Conservation (phyloP, 2,797 vertebrate genomes). For the Spea hammondii region DNA sequence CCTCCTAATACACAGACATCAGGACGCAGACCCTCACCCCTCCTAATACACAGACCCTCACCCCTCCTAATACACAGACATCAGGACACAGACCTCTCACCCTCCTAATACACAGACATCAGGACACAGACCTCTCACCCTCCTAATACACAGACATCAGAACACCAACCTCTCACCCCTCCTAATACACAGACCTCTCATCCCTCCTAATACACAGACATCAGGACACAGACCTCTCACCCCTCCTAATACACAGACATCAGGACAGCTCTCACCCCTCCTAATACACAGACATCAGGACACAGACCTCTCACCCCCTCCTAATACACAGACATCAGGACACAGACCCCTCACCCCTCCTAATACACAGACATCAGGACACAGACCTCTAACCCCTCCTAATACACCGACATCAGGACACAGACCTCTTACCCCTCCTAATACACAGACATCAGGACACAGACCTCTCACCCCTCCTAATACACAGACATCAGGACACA, state of each 20-base stretch:
- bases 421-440: background rate
- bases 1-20: background rate
- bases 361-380: too few species aligned
- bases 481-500: background rate
- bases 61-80: too few species aligned
- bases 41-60: too few species aligned
- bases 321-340: background rate
- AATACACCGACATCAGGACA: background rate
- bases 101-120: background rate
- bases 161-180: background rate
- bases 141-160: background rate
- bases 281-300: background rate
- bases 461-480: background rate
- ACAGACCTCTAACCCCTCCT: background rate
- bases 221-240: background rate
- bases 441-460: conserved; percentile 12
- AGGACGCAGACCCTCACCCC: background rate
- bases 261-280: too few species aligned
- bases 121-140: background rate
- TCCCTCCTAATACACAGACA: background rate
- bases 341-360: background rate
- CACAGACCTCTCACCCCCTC: background rate
- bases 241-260: background rate
- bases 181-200: background rate
- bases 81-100: too few species aligned